A percentile compares a stretch with the other conserved stretches of the same genome.
Conservation (phyloP, 2,888 invertebrate genomes). For the Zhengitettix transpicula region DNA sequence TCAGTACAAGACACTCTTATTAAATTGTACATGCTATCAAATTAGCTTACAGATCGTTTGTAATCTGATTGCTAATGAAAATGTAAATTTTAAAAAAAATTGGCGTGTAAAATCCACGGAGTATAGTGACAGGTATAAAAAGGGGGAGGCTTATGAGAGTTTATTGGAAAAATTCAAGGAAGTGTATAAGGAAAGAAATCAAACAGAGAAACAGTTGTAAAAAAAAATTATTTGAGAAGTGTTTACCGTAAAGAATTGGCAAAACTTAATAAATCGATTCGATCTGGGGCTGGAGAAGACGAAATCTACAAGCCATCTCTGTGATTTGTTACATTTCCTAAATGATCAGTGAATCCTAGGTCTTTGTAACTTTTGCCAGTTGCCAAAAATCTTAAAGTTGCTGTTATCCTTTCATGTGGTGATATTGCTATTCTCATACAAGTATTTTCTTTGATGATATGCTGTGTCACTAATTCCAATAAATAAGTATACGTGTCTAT, state of each 20-base stretch:
- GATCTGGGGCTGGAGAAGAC: conserved; percentile 11
- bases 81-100: no score
- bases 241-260: conserved; percentile 5
- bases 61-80: no score
- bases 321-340: conserved; percentile 8
- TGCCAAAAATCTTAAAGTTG: conserved; percentile 11
- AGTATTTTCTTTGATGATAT: conserved; percentile 14
- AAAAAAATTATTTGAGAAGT: conserved; percentile 7
- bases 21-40: no score
- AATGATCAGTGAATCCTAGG: no score
- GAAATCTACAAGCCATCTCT: conserved; percentile 10
- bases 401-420: conserved; percentile 14
- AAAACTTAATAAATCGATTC: conserved; percentile 10
- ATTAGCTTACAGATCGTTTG: no score
- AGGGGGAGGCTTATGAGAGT: conserved; percentile 1
- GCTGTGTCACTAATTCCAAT: conserved; percentile 14
- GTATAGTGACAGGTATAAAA: no score
- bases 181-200: not conserved
- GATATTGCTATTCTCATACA: conserved; percentile 15
- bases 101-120: no score
- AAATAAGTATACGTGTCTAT: conserved; percentile 12
- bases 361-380: conserved; percentile 8
- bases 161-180: conserved; percentile 4
- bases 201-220: conserved; percentile 1
- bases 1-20: no score